Evolutionary conservation across 2,113 vertebrate genomes (phyloP).

Genomic region (Hydrolagus affinis): DNA sequence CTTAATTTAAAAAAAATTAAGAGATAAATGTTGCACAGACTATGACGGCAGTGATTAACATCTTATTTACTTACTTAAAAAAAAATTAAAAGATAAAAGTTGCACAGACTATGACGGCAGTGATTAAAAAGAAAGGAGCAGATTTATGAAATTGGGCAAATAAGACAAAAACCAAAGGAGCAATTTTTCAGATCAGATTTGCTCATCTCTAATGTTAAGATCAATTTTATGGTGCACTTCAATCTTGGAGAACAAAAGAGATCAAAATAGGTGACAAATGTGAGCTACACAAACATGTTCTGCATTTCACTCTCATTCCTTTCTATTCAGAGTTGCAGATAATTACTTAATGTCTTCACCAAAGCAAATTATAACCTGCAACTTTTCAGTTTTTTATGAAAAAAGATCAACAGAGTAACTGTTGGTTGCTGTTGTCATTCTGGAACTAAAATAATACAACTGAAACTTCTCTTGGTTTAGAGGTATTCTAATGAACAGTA

Average conservation of each 20-base stretch:
- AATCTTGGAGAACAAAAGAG: neutral
- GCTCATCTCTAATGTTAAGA: too few species aligned
- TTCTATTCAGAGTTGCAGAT: neutral
- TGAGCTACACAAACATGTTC: too few species aligned
- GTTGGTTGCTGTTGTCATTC: conserved; percentile 2
- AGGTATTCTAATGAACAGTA: neutral
- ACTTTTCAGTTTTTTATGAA: conserved; percentile 2
- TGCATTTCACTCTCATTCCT: too few species aligned
- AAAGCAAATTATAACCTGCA: neutral
- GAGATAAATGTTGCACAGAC: neutral
- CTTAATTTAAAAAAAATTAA: too few species aligned
- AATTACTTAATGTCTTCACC: neutral
- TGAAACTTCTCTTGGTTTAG: neutral
- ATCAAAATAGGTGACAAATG: neutral
- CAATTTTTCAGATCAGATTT: neutral
- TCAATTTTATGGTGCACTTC: neutral
- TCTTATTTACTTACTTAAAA: too few species aligned
- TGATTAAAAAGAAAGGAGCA: neutral
- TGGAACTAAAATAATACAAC: neutral
- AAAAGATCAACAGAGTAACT: neutral
- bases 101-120: neutral
- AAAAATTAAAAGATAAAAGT: too few species aligned
- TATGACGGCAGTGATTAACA: too few species aligned
- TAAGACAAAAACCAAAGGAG: too few species aligned
- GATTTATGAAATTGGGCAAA: too few species aligned